These are phyloP conservation scores for Oxytorus armatus DNA, from an alignment of 2,888 invertebrate species.

Conservation along the genomic window DNA sequence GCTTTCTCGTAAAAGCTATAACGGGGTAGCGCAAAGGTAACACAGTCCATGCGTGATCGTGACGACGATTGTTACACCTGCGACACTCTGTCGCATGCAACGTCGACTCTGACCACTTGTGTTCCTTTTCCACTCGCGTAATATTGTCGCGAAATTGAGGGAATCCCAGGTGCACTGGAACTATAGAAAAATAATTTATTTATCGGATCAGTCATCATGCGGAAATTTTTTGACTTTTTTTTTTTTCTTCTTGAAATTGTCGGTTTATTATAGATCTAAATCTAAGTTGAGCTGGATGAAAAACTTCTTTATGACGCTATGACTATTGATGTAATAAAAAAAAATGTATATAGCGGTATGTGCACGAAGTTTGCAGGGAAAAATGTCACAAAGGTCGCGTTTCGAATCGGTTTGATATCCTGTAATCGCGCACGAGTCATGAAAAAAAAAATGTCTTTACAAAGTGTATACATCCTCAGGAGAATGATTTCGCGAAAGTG, in stretches of 20 bases:
- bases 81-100: conserved; percentile 46
- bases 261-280: no score
- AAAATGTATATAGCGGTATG: no score
- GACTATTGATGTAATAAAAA: neutral
- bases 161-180: conserved; percentile 21
- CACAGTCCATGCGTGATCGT: conserved; percentile 28
- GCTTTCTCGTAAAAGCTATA: conserved; percentile 7
- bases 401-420: neutral
- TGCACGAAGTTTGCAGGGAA: no score
- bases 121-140: conserved; percentile 17
- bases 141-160: conserved; percentile 20
- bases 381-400: neutral
- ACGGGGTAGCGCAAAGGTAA: neutral
- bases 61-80: conserved; percentile 48
- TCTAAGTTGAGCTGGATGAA: no score
- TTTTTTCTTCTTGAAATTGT: neutral
- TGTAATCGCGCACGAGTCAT: neutral
- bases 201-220: neutral
- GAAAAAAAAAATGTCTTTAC: neutral
- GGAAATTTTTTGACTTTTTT: no score
- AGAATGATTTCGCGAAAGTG: neutral
- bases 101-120: conserved; percentile 43
- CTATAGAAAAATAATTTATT: neutral
- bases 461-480: neutral
- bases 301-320: neutral